A percentile compares a stretch with the other conserved stretches of the same genome.
Conservation (phyloP, 2,888 invertebrate species). For the Alviniconcha strummeri region DNA sequence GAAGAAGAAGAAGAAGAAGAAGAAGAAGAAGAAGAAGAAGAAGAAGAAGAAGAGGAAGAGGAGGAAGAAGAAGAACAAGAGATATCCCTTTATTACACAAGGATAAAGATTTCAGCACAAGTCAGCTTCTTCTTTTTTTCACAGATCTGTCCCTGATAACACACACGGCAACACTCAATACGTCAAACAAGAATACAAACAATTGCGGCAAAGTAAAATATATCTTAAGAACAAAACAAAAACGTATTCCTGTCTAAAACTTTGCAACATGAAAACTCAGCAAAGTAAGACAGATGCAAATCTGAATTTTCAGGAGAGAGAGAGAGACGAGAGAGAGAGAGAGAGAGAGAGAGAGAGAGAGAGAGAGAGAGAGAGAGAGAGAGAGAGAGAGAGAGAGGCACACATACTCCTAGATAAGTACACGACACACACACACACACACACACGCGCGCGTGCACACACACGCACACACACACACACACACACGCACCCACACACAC, state of each 20-base stretch:
- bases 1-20: constrained; percentile 7
- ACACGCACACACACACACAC: not conserved
- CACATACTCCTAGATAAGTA: not conserved
- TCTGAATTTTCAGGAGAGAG: too few species aligned
- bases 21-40: not conserved
- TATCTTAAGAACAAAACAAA: not conserved
- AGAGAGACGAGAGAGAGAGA: not conserved
- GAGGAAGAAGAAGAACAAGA: not conserved
- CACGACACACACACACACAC: not conserved
- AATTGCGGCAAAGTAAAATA: too few species aligned
- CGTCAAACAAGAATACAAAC: too few species aligned
- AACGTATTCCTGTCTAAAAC: not conserved
- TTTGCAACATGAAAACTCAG: too few species aligned
- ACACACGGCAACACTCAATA: too few species aligned
- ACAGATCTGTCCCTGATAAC: too few species aligned
- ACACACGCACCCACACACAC: not conserved
- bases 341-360: not conserved
- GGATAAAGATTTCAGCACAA: too few species aligned
- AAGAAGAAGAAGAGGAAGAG: constrained; percentile 9
- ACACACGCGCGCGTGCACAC: not conserved
- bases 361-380: not conserved
- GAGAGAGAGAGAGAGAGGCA: not conserved
- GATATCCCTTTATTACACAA: not conserved
- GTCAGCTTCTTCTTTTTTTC: too few species aligned
- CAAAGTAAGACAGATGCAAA: too few species aligned